These are phyloP conservation scores for Oryzias melastigma DNA, from an alignment of 2,113 vertebrate species.

Conservation along the genomic window DNA sequence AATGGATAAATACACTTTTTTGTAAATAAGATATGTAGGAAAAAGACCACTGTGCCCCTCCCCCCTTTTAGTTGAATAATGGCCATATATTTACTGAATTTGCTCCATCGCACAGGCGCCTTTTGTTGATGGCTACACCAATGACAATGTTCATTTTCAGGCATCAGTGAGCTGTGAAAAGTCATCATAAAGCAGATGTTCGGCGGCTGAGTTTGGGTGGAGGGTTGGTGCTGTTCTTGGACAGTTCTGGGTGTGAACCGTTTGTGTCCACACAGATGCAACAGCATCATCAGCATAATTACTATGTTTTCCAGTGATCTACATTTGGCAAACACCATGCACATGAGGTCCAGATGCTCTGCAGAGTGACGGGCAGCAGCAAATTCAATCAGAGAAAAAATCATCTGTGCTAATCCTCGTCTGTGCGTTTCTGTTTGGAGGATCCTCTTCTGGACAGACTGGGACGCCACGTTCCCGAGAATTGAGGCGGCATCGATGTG, in stretches of 20 bases:
- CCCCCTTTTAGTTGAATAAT: background rate
- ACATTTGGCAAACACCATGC: conserved; percentile 14
- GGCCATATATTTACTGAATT: background rate
- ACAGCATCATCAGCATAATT: conserved; percentile 16
- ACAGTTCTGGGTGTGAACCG: conserved; percentile 16
- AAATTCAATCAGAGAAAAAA: background rate
- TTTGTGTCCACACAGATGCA: conserved; percentile 24
- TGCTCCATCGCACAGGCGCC: background rate
- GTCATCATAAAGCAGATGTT: conserved; percentile 70
- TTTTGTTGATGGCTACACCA: conserved; percentile 34
- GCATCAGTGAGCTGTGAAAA: conserved; percentile 66
- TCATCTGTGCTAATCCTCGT: background rate
- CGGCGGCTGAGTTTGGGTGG: conserved; percentile 49
- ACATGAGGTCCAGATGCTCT: background rate
- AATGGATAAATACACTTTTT: no score
- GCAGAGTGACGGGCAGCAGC: background rate
- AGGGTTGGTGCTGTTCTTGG: conserved; percentile 45
- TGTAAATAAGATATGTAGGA: background rate
- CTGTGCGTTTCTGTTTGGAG: conserved; percentile 62
- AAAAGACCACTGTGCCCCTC: no score
- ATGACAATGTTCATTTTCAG: conserved; percentile 63
- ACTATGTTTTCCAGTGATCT: background rate
- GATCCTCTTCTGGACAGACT: conserved; percentile 99
- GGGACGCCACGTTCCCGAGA: conserved; percentile 96
- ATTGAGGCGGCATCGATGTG: conserved; percentile 98